These are phyloP conservation scores for Heliconius hortense DNA, from an alignment of 2,888 invertebrate species.

Conservation along the genomic window DNA sequence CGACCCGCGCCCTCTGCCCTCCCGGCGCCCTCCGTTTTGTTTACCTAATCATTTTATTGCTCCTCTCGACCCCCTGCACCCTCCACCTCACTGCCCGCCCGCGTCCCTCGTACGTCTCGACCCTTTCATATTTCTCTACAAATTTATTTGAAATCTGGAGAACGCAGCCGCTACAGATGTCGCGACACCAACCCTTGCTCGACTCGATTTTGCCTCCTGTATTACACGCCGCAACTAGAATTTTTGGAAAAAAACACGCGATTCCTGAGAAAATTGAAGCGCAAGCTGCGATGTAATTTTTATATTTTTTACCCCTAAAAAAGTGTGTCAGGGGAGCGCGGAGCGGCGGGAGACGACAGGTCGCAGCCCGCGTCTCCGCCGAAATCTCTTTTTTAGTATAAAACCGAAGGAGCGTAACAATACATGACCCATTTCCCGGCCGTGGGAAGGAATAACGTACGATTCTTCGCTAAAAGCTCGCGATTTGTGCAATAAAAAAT, in stretches of 20 bases:
- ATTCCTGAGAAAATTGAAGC: conserved; percentile 72
- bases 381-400: conserved; percentile 78
- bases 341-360: conserved; percentile 56
- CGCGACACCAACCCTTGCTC: conserved; percentile 49
- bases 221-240: conserved; percentile 68
- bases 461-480: conserved; percentile 62
- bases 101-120: conserved; percentile 41
- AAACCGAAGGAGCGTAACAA: conserved; percentile 75
- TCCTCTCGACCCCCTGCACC: conserved; percentile 46
- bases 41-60: conserved; percentile 78
- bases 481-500: conserved; percentile 74
- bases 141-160: conserved; percentile 62
- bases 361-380: conserved; percentile 65
- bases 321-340: conserved; percentile 75
- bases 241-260: conserved; percentile 61
- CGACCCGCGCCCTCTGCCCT: conserved; percentile 44
- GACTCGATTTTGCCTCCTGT: conserved; percentile 56
- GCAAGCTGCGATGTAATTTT: conserved; percentile 77
- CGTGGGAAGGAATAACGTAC: conserved; percentile 81
- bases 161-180: conserved; percentile 52
- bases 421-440: conserved; percentile 80
- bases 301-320: conserved; percentile 76
- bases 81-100: conserved; percentile 41
- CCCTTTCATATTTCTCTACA: conserved; percentile 44
- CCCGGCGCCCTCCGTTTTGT: conserved; percentile 60